Conservation (phyloP, 1,140 invertebrate genomes). For the Latrodectus geometricus region DNA sequence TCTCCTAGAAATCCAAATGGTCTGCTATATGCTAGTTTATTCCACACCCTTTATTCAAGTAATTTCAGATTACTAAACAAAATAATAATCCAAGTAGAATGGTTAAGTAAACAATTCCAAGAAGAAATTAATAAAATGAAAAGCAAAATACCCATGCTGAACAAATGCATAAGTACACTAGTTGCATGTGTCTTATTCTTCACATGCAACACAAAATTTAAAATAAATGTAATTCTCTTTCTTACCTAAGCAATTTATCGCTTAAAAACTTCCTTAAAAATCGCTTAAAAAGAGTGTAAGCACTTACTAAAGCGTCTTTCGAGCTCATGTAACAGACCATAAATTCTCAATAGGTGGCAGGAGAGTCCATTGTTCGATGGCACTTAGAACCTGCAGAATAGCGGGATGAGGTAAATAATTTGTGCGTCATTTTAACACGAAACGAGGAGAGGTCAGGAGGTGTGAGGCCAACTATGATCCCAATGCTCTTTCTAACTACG, state of each 20-base stretch:
- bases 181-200: too few species aligned
- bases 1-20: too few species aligned
- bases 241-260: neutral
- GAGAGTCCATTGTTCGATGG: slow-evolving; percentile 25
- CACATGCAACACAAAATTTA: too few species aligned
- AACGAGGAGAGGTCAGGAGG: slow-evolving; percentile 32
- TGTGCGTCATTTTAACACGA: slow-evolving; percentile 17
- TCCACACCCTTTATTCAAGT: too few species aligned
- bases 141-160: too few species aligned
- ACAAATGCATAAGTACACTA: too few species aligned
- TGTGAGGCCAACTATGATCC: slow-evolving; percentile 23
- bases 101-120: too few species aligned
- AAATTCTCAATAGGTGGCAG: slow-evolving; percentile 37
- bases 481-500: slow-evolving; percentile 12
- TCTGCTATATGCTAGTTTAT: too few species aligned
- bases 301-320: slow-evolving; percentile 7
- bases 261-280: slow-evolving; percentile 16
- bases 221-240: too few species aligned
- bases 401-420: slow-evolving; percentile 37
- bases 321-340: slow-evolving; percentile 34
- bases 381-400: slow-evolving; percentile 20
- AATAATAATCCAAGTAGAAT: too few species aligned
- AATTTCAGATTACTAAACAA: too few species aligned
- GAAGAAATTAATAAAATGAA: too few species aligned
- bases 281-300: neutral